Evolutionary conservation across 2,113 vertebrate species (phyloP).

Genomic region (Scomber colias): DNA sequence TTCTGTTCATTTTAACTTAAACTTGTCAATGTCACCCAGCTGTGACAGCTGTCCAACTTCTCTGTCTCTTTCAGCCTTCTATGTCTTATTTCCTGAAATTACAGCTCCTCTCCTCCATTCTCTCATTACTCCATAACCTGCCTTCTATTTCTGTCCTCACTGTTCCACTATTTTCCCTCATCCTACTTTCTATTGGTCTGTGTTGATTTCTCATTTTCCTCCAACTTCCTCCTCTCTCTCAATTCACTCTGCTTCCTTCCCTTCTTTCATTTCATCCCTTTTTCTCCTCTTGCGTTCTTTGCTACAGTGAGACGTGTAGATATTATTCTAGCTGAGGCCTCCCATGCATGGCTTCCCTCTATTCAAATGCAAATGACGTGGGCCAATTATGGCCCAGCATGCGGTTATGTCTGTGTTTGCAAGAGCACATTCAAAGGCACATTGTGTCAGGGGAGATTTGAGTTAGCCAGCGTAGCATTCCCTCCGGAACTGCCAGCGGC

Average conservation of each 20-base stretch:
- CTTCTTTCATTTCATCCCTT: conserved; percentile 8
- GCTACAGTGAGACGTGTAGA: conserved; percentile 36
- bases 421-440: conserved; percentile 71
- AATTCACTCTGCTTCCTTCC: neutral
- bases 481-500: conserved; percentile 59
- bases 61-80: conserved; percentile 1
- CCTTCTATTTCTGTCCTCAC: conserved; percentile 6
- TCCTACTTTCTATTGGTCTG: conserved; percentile 9
- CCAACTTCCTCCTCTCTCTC: neutral
- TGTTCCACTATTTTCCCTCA: neutral
- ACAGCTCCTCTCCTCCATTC: conserved; percentile 19
- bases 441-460: conserved; percentile 62
- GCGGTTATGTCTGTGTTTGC: conserved; percentile 75
- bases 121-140: neutral
- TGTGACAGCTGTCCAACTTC: neutral
- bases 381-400: conserved; percentile 78
- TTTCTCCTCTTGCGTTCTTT: neutral
- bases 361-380: conserved; percentile 82
- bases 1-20: neutral
- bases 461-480: conserved; percentile 64
- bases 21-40: neutral
- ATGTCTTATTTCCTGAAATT: conserved; percentile 58
- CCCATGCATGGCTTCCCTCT: conserved; percentile 56
- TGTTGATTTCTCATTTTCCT: neutral
- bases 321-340: conserved; percentile 46